Percentiles rank a stretch among this genome's conserved stretches.
Conservation (phyloP, 2,797 vertebrate species). For the Dendrocincla tyrannina region DNA sequence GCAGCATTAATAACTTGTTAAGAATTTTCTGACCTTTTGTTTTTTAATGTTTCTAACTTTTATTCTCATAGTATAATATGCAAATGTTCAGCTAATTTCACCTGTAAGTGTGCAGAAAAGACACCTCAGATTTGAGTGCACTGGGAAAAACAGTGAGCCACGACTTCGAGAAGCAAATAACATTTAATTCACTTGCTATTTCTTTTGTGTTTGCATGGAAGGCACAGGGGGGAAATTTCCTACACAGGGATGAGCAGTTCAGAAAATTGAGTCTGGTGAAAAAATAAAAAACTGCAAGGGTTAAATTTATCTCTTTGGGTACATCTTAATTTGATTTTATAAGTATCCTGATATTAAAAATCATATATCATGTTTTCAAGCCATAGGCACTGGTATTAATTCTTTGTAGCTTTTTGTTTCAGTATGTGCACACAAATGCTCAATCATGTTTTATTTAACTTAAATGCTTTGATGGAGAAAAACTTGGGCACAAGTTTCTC, state of each 20-base stretch:
- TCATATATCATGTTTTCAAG: background rate
- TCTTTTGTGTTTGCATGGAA: constrained; percentile 54
- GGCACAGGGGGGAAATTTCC: background rate
- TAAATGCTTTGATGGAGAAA: background rate
- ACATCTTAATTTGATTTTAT: background rate
- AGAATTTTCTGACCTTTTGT: background rate
- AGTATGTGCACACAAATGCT: background rate
- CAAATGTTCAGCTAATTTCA: background rate
- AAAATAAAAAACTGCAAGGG: background rate
- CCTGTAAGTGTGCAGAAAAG: background rate
- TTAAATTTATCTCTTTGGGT: background rate
- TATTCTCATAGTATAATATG: background rate
- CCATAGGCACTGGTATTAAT: background rate
- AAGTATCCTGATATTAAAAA: background rate
- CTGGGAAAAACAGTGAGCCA: background rate
- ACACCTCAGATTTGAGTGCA: background rate
- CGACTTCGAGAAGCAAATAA: background rate
- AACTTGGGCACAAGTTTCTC: background rate
- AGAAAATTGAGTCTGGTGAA: constrained; percentile 64
- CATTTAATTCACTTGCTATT: constrained; percentile 1
- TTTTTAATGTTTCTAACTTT: constrained; percentile 35
- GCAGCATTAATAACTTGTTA: constrained; percentile 61
- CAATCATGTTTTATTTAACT: background rate
- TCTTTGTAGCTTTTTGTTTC: background rate
- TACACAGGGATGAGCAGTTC: constrained; percentile 67